Evolutionary conservation across 2,797 vertebrate species (phyloP).

Genomic region (Melanotaenia parkinsoni): DNA sequence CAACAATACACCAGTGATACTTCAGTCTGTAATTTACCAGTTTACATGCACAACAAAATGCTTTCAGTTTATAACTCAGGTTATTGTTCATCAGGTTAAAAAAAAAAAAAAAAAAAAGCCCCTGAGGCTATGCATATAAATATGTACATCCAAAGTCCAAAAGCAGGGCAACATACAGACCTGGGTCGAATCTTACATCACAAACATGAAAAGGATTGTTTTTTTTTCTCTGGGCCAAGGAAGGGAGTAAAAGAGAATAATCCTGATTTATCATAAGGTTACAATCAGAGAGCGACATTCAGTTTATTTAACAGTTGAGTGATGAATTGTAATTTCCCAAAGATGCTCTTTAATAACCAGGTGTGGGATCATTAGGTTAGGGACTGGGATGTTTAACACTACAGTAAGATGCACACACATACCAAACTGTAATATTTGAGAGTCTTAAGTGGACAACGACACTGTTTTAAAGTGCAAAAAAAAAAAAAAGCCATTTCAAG

Average conservation of each 20-base stretch:
- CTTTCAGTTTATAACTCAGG: constrained; percentile 14
- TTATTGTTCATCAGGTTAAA: background rate
- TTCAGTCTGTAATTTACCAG: constrained; percentile 18
- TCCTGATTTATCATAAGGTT: constrained; percentile 37
- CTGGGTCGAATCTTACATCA: constrained; percentile 2
- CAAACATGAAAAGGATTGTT: background rate
- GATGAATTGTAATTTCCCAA: background rate
- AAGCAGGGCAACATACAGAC: constrained; percentile 25
- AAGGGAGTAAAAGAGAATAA: background rate
- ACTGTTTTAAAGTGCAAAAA: constrained; percentile 43
- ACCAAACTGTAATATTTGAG: background rate
- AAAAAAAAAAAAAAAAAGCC: background rate
- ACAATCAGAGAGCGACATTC: constrained; percentile 72
- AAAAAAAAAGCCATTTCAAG: constrained; percentile 21
- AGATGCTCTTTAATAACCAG: constrained; percentile 13
- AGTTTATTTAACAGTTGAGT: constrained; percentile 25
- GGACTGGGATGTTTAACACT: background rate
- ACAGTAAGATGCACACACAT: constrained; percentile 1
- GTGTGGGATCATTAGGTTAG: constrained; percentile 43
- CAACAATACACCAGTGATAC: constrained; percentile 9
- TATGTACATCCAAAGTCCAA: constrained; percentile 62
- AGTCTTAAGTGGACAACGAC: background rate
- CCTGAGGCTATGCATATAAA: constrained; percentile 25
- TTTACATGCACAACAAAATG: constrained; percentile 54
- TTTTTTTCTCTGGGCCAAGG: background rate